Conservation (phyloP, 2,888 invertebrate species). For the Mystacides longicornis region DNA sequence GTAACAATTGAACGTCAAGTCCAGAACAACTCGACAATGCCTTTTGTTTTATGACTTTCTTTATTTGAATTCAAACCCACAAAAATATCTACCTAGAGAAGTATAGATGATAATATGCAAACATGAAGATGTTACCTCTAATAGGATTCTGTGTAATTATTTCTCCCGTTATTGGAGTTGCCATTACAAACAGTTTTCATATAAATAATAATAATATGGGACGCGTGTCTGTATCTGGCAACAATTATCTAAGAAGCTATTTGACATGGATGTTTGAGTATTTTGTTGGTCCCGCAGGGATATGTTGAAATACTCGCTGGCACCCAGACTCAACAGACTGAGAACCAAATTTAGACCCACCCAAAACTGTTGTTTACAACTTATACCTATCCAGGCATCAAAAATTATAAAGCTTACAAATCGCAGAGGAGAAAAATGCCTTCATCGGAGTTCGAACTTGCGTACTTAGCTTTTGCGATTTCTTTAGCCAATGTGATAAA, state of each 20-base stretch:
- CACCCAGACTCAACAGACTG: slow-evolving; percentile 2
- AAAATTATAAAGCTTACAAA: too few species aligned
- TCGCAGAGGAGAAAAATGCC: too few species aligned
- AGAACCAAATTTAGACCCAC: too few species aligned
- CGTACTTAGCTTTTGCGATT: too few species aligned
- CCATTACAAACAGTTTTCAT: background rate
- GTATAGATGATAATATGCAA: too few species aligned
- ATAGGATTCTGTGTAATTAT: background rate
- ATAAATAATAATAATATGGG: background rate
- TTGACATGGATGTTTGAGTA: slow-evolving; percentile 7
- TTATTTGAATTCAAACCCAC: too few species aligned
- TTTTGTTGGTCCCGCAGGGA: slow-evolving; percentile 9
- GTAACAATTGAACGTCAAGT: background rate
- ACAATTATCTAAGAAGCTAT: slow-evolving; percentile 15
- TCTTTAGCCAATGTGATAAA: too few species aligned
- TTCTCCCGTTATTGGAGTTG: background rate
- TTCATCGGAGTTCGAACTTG: too few species aligned
- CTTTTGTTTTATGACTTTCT: background rate
- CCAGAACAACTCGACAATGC: background rate
- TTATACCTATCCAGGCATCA: too few species aligned
- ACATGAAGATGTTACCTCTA: too few species aligned
- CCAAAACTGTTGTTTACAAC: too few species aligned
- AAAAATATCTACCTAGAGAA: too few species aligned
- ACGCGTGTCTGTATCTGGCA: background rate
- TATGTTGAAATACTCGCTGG: slow-evolving; percentile 11